Conservation (phyloP, 2,888 invertebrate genomes). For the Eupithecia centaureata region DNA sequence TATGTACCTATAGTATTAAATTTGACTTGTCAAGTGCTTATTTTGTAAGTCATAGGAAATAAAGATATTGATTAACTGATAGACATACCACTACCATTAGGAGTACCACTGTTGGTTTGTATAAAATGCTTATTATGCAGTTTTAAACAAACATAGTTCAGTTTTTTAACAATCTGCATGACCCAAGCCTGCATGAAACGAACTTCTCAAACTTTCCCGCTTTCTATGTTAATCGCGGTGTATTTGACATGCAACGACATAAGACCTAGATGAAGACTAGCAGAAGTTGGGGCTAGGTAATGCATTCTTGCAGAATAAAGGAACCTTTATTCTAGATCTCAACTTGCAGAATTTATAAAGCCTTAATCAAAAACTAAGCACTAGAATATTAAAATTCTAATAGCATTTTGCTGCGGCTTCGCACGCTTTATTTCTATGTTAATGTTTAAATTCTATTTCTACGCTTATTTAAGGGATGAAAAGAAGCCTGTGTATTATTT, state of each 20-base stretch:
- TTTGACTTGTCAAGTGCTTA: too few species aligned
- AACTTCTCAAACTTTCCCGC: constrained; percentile 39
- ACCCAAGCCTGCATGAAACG: constrained; percentile 1
- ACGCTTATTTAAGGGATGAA: too few species aligned
- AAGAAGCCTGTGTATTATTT: too few species aligned
- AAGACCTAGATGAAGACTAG: constrained; percentile 16
- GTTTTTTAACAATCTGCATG: background rate
- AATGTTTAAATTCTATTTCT: too few species aligned
- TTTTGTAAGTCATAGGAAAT: too few species aligned
- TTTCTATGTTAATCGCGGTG: constrained; percentile 55
- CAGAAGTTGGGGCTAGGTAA: background rate
- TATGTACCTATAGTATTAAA: too few species aligned
- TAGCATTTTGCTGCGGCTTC: too few species aligned
- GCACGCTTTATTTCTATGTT: too few species aligned
- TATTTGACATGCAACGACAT: constrained; percentile 39
- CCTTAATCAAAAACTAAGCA: background rate
- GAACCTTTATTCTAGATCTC: background rate
- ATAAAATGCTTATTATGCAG: background rate
- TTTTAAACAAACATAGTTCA: background rate
- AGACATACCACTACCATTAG: too few species aligned
- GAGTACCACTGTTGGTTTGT: too few species aligned
- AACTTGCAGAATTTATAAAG: background rate
- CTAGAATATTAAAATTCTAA: background rate
- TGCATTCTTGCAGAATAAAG: too few species aligned
- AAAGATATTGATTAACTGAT: too few species aligned